A percentile compares a stretch with the other conserved stretches of the same genome.
Conservation (phyloP, 2,888 invertebrate species). For the Willowsia nigromaculata region DNA sequence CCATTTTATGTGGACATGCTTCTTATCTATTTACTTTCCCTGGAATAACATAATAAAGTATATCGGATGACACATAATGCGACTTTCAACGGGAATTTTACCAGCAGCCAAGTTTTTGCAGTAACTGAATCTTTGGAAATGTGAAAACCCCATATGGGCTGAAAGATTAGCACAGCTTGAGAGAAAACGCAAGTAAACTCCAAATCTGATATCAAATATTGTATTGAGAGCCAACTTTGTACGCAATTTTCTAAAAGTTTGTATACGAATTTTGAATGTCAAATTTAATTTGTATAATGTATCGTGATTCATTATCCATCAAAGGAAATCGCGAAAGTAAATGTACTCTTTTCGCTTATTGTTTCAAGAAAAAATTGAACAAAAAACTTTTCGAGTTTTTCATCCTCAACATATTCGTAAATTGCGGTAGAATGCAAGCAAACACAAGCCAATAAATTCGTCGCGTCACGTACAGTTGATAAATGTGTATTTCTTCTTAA, state of each 20-base stretch:
- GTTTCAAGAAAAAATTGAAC: too few species aligned
- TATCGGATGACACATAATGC: constrained; percentile 30
- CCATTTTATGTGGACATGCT: neutral
- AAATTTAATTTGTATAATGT: too few species aligned
- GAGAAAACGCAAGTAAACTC: too few species aligned
- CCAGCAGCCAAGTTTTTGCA: neutral
- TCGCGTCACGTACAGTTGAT: constrained; percentile 27
- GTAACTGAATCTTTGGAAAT: neutral
- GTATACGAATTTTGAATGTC: too few species aligned
- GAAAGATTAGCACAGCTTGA: neutral
- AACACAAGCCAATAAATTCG: neutral
- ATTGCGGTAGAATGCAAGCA: neutral
- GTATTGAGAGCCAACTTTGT: too few species aligned
- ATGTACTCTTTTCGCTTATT: too few species aligned
- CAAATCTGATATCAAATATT: too few species aligned
- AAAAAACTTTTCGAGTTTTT: neutral
- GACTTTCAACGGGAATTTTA: constrained; percentile 6
- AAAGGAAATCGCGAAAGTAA: too few species aligned
- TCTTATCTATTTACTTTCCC: neutral
- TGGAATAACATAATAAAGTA: neutral
- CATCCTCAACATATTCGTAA: too few species aligned
- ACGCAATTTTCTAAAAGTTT: too few species aligned
- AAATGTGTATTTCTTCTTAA: constrained; percentile 14
- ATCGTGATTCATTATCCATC: too few species aligned
- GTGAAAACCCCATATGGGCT: neutral